These are phyloP conservation scores for Gambelia wislizenii DNA, from an alignment of 2,797 vertebrate genomes.

Conservation along the genomic window DNA sequence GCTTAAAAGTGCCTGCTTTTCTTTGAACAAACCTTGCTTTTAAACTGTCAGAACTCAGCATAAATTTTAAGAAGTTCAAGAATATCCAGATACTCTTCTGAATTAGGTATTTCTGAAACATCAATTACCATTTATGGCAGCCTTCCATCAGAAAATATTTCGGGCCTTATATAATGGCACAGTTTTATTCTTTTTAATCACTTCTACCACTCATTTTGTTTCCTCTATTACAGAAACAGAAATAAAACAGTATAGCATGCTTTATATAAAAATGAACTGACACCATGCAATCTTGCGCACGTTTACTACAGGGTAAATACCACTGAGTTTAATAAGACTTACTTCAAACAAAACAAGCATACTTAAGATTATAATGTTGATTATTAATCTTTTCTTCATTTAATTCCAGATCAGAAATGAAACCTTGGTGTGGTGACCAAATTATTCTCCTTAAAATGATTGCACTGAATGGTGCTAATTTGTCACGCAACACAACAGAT, in stretches of 20 bases:
- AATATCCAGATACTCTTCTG: slow-evolving; percentile 58
- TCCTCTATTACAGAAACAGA: slow-evolving; percentile 33
- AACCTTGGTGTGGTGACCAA: background rate
- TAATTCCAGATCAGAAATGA: slow-evolving; percentile 33
- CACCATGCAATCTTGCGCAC: slow-evolving; percentile 35
- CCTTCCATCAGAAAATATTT: slow-evolving; percentile 61
- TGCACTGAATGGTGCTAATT: slow-evolving; percentile 33
- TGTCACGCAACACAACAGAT: slow-evolving; percentile 47
- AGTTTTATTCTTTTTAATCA: slow-evolving; percentile 43
- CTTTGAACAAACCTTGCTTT: slow-evolving; percentile 74
- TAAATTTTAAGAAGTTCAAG: slow-evolving; percentile 72
- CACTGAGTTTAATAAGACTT: background rate
- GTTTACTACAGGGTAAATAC: background rate
- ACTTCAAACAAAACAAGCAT: background rate
- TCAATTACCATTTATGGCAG: slow-evolving; percentile 67
- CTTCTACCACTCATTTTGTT: slow-evolving; percentile 53
- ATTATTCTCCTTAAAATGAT: slow-evolving; percentile 26
- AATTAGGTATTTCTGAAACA: slow-evolving; percentile 69
- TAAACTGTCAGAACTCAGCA: slow-evolving; percentile 68
- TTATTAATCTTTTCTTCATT: slow-evolving; percentile 40
- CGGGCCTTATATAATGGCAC: slow-evolving; percentile 68
- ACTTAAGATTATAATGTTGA: background rate
- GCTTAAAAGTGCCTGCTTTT: slow-evolving; percentile 66
- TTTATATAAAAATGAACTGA: slow-evolving; percentile 28
- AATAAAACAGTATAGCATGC: slow-evolving; percentile 30